Evolutionary conservation across 23 tunicate genomes (phyloP).

Genomic region (Trididemnum miniatum): DNA sequence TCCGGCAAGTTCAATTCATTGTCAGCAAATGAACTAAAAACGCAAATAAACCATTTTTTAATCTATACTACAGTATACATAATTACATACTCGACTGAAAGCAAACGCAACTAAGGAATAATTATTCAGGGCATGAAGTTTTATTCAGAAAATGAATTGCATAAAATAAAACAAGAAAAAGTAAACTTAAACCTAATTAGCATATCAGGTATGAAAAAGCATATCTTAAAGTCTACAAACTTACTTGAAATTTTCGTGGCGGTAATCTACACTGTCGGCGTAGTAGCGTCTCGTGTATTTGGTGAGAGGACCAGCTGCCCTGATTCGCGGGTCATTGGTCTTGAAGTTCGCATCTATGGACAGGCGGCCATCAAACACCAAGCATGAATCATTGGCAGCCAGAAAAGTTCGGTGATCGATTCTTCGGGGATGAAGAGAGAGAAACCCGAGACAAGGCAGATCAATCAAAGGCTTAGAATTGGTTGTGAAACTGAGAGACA

Average conservation of each 20-base stretch:
- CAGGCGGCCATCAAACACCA: constrained; percentile 95
- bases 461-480: constrained; percentile 55
- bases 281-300: constrained; percentile 88
- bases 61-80: too few species aligned
- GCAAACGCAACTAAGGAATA: too few species aligned
- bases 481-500: constrained; percentile 58
- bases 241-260: constrained; percentile 74
- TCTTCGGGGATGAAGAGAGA: constrained; percentile 79
- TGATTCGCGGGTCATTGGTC: constrained; percentile 75
- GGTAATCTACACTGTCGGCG: constrained; percentile 61
- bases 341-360: constrained; percentile 72
- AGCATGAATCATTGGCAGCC: constrained; percentile 80
- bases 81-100: too few species aligned
- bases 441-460: constrained; percentile 55
- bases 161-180: too few species aligned
- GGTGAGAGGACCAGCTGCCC: constrained; percentile 95
- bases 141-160: too few species aligned
- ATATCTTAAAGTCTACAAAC: too few species aligned
- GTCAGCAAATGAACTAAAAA: too few species aligned
- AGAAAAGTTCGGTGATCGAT: constrained; percentile 63
- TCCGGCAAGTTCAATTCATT: too few species aligned
- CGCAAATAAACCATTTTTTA: too few species aligned
- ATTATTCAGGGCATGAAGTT: too few species aligned
- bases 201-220: too few species aligned
- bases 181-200: too few species aligned